phyloP scores from a whole-genome alignment of 2,113 vertebrate species.

The Thamnaconus septentrionalis region DNA sequence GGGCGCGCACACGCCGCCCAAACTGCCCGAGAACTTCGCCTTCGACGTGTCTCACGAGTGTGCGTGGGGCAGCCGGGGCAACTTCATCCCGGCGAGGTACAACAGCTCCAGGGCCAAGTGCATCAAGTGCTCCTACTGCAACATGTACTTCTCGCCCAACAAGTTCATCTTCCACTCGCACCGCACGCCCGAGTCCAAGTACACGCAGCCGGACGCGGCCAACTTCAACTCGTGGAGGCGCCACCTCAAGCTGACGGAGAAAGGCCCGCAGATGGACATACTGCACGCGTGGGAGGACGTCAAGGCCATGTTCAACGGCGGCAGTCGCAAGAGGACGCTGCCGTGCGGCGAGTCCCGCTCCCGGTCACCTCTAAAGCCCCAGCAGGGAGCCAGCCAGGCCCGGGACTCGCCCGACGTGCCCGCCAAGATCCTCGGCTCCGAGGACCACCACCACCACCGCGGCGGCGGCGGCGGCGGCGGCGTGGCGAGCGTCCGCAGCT shows the following conservation, averaged over 20 bases:
- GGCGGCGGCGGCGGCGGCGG: slow-evolving; percentile 31
- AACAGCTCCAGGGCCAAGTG: slow-evolving; percentile 93
- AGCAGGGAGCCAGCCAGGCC: slow-evolving; percentile 50
- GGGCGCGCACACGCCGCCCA: slow-evolving; percentile 86
- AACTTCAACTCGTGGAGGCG: slow-evolving; percentile 94
- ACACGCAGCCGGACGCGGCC: slow-evolving; percentile 89
- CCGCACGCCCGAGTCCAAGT: slow-evolving; percentile 89
- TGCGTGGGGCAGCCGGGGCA: slow-evolving; percentile 88
- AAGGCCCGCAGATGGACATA: slow-evolving; percentile 80
- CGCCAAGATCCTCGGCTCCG: slow-evolving; percentile 77
- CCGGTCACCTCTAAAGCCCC: slow-evolving; percentile 61
- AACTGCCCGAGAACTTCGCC: slow-evolving; percentile 90
- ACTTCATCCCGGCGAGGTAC: slow-evolving; percentile 89
- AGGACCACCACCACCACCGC: slow-evolving; percentile 57
- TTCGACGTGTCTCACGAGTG: slow-evolving; percentile 91
- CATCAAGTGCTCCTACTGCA: slow-evolving; percentile 91
- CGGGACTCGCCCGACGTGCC: slow-evolving; percentile 72
- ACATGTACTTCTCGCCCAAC: slow-evolving; percentile 92
- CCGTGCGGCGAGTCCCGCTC: slow-evolving; percentile 72
- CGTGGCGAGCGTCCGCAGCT: slow-evolving; percentile 83
- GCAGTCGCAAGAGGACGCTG: slow-evolving; percentile 91
- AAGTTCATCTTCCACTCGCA: slow-evolving; percentile 94
- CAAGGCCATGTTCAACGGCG: slow-evolving; percentile 97
- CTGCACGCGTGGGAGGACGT: slow-evolving; percentile 95
- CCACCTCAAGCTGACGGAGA: slow-evolving; percentile 87